phyloP scores from a whole-genome alignment of 1,140 invertebrate species.

The Drosophila saltans region DNA sequence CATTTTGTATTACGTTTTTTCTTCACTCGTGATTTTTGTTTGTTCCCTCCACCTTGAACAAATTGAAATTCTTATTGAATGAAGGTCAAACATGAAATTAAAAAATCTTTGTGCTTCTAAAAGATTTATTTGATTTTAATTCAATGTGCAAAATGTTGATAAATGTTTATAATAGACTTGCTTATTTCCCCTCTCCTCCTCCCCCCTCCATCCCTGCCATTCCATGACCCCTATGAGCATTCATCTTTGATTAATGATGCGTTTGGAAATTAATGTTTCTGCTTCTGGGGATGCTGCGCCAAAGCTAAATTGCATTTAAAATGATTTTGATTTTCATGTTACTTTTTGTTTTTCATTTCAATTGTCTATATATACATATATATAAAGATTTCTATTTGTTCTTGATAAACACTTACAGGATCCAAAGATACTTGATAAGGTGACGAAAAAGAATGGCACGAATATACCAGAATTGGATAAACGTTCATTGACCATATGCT shows the following conservation, averaged over 20 bases:
- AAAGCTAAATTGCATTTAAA: constrained; percentile 64
- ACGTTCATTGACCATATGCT: constrained; percentile 98
- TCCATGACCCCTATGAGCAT: constrained; percentile 4
- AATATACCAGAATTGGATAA: constrained; percentile 91
- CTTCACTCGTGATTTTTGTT: too few relatives aligned
- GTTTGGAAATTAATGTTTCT: constrained; percentile 69
- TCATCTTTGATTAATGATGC: constrained; percentile 73
- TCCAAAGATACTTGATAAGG: constrained; percentile 90
- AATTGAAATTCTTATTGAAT: neutral
- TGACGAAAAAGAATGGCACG: constrained; percentile 90
- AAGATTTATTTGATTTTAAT: constrained; percentile 26
- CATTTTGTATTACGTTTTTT: neutral
- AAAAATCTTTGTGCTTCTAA: constrained; percentile 5
- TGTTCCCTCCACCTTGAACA: neutral
- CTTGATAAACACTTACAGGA: constrained; percentile 86
- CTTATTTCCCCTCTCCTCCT: neutral
- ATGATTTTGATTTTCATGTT: constrained; percentile 5
- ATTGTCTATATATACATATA: neutral
- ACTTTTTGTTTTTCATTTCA: neutral
- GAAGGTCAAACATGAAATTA: constrained; percentile 27
- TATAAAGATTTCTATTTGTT: too few relatives aligned
- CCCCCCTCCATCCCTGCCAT: neutral
- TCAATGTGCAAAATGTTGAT: constrained; percentile 73
- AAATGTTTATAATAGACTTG: constrained; percentile 53
- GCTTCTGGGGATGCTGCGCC: constrained; percentile 27